Conservation (phyloP, 2,888 invertebrate genomes). For the Pachliopta kotzebuea region DNA sequence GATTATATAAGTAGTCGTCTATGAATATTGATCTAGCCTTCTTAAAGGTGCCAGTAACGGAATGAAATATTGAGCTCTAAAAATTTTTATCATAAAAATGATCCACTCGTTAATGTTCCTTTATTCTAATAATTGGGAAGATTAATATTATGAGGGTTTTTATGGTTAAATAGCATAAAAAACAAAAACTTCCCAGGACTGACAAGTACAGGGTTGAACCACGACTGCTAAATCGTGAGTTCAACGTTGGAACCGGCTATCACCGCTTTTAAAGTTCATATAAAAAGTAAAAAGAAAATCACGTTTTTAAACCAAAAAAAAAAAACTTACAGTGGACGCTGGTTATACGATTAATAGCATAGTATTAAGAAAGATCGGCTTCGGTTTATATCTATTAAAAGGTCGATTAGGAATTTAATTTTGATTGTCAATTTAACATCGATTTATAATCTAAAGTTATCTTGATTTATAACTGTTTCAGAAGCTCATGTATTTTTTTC, state of each 20-base stretch:
- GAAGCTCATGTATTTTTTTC: conserved; percentile 23
- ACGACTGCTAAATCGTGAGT: neutral
- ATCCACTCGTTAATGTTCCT: neutral
- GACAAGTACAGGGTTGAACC: neutral
- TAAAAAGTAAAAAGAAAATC: neutral
- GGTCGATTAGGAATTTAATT: conserved; percentile 33
- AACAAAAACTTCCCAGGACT: neutral
- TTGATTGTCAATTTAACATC: conserved; percentile 26
- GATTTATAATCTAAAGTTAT: conserved; percentile 22
- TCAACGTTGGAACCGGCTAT: neutral
- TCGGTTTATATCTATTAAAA: conserved; percentile 24
- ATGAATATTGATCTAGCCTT: no score
- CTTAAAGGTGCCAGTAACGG: no score
- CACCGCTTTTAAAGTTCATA: neutral
- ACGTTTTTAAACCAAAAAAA: neutral
- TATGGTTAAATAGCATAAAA: neutral
- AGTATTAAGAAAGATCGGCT: conserved; percentile 43
- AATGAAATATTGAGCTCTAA: no score
- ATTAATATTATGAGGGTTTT: neutral
- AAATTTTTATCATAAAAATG: no score
- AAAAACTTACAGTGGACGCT: neutral
- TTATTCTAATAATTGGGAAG: neutral
- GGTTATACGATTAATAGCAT: conserved; percentile 35
- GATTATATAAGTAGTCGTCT: neutral
- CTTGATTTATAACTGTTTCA: conserved; percentile 18